Conservation (phyloP, 1,140 invertebrate species). For the Meloidogyne exigua region DNA sequence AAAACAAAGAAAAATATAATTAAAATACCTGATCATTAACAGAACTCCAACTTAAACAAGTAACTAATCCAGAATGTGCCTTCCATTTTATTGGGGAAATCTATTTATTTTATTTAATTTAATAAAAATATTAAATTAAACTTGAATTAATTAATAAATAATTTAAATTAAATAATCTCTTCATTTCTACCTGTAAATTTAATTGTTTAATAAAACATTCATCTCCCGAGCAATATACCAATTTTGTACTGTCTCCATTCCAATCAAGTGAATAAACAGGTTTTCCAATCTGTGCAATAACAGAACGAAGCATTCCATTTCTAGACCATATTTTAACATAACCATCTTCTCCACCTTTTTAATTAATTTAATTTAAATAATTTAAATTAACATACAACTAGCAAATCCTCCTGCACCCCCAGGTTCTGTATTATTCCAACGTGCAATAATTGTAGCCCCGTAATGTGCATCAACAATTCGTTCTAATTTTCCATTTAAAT, state of each 20-base stretch:
- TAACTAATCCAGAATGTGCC: constrained; percentile 86
- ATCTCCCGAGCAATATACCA: constrained; percentile 81
- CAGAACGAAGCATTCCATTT: constrained; percentile 87
- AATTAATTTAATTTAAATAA: constrained; percentile 5
- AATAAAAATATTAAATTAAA: not conserved
- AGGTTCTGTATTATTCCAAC: constrained; percentile 74
- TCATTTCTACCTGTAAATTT: constrained; percentile 74
- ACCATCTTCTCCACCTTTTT: constrained; percentile 89
- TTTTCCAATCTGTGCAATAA: constrained; percentile 76
- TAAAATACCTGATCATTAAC: constrained; percentile 72
- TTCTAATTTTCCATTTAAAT: constrained; percentile 83
- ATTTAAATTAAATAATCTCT: not conserved
- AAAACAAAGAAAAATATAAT: no score
- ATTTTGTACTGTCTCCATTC: constrained; percentile 79
- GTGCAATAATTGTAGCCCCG: constrained; percentile 75
- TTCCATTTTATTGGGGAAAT: constrained; percentile 76
- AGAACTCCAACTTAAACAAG: constrained; percentile 83
- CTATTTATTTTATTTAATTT: constrained; percentile 14
- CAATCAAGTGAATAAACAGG: constrained; percentile 80
- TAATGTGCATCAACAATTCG: constrained; percentile 87
- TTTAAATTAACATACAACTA: constrained; percentile 68
- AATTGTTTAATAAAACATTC: constrained; percentile 84
- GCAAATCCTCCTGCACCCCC: constrained; percentile 84
- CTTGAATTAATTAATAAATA: not conserved
- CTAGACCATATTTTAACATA: constrained; percentile 92